Conservation (phyloP, 1,140 invertebrate species). For the Stenopsyche tienmushanensis region DNA sequence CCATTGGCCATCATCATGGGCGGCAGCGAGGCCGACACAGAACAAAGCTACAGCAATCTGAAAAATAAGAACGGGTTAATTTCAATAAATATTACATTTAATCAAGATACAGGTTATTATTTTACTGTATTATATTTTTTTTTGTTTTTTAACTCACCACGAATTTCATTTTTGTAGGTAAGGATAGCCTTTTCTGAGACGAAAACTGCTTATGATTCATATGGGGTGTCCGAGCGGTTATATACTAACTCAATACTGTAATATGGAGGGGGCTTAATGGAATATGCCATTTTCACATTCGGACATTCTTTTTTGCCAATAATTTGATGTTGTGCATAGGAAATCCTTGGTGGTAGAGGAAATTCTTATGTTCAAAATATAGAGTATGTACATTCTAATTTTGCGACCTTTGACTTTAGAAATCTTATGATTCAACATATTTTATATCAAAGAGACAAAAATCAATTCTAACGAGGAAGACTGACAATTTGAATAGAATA, state of each 20-base stretch:
- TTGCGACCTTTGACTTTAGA: no score
- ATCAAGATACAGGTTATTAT: no score
- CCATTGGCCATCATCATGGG: constrained; percentile 15
- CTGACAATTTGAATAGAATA: no score
- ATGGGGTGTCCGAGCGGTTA: neutral
- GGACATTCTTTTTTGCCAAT: no score
- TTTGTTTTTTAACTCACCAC: constrained; percentile 3
- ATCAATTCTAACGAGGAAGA: no score
- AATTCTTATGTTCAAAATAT: no score
- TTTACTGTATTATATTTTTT: neutral
- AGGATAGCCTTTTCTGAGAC: neutral
- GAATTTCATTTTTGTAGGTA: constrained; percentile 13
- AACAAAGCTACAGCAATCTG: constrained; percentile 7
- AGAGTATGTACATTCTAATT: no score
- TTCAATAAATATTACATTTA: neutral
- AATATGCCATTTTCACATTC: no score
- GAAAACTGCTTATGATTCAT: constrained; percentile 13
- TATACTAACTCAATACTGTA: constrained; percentile 1
- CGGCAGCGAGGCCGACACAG: neutral
- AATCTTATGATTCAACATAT: no score
- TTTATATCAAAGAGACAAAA: no score
- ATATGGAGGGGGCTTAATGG: neutral
- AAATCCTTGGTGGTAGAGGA: no score
- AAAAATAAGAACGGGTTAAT: neutral
- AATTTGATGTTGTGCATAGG: no score